Conservation (phyloP, 2,888 invertebrate species). For the Callyntrura guangdongensis region DNA sequence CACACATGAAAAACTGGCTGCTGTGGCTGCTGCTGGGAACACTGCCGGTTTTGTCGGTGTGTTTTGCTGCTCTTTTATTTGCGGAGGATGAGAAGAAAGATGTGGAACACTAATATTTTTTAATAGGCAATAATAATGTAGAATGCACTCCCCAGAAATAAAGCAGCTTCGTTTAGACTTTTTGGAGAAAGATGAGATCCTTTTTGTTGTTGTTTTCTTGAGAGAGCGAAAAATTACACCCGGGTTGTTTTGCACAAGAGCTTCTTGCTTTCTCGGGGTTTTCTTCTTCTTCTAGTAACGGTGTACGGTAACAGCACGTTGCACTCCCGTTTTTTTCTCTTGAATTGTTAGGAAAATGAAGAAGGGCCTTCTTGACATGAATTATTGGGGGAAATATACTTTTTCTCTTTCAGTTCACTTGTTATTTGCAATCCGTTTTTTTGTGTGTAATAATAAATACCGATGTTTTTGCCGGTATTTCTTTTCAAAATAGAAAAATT, state of each 20-base stretch:
- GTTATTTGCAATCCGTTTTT: neutral
- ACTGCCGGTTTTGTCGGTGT: too few species aligned
- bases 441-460: neutral
- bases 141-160: neutral
- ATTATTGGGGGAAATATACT: conserved; percentile 34
- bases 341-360: neutral
- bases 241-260: neutral
- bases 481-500: too few species aligned
- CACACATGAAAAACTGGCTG: conserved; percentile 33
- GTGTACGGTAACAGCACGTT: conserved; percentile 37
- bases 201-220: neutral
- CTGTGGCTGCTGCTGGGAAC: neutral
- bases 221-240: neutral
- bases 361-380: conserved; percentile 65
- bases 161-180: conserved; percentile 4
- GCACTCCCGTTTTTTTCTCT: conserved; percentile 51
- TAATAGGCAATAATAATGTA: neutral
- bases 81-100: conserved; percentile 5
- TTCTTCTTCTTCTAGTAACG: neutral
- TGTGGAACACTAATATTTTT: conserved; percentile 7
- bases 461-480: neutral
- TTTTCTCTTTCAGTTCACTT: neutral
- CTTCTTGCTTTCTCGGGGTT: conserved; percentile 11
- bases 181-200: conserved; percentile 68
- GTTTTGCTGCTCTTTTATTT: neutral